Evolutionary conservation across 2,888 invertebrate species (phyloP).

Genomic region (Meganola albula): DNA sequence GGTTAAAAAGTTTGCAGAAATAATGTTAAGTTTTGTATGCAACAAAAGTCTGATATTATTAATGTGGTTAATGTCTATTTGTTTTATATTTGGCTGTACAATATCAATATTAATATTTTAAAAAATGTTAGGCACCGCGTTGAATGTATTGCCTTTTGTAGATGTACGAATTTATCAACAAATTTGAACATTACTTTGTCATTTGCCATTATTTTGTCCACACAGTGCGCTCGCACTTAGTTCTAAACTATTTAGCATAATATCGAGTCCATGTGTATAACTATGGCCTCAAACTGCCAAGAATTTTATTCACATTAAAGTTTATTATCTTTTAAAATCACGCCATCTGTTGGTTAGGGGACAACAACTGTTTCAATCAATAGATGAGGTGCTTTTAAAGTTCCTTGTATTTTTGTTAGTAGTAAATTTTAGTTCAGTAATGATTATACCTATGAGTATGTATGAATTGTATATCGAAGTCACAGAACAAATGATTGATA

Average conservation of each 20-base stretch:
- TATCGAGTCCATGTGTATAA: slow-evolving; percentile 17
- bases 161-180: too few relatives aligned
- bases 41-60: slow-evolving; percentile 32
- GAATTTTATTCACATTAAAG: slow-evolving; percentile 1
- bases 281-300: slow-evolving; percentile 19
- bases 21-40: slow-evolving; percentile 32
- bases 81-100: slow-evolving; percentile 16
- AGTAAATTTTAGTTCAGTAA: slow-evolving; percentile 36
- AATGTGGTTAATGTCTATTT: slow-evolving; percentile 22
- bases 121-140: too few relatives aligned
- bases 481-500: slow-evolving; percentile 41
- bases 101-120: not conserved
- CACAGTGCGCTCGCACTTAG: slow-evolving; percentile 16
- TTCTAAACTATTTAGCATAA: slow-evolving; percentile 21
- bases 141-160: too few relatives aligned
- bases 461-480: slow-evolving; percentile 34
- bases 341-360: slow-evolving; percentile 10
- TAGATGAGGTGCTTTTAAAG: slow-evolving; percentile 19
- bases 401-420: slow-evolving; percentile 34
- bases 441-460: slow-evolving; percentile 37
- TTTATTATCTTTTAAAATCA: slow-evolving; percentile 1
- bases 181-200: slow-evolving; percentile 13
- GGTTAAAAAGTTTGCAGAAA: slow-evolving; percentile 8
- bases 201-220: slow-evolving; percentile 21
- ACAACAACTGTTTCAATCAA: slow-evolving; percentile 5